Conservation (phyloP, 2,113 vertebrate genomes). For the Arizona elegans region DNA sequence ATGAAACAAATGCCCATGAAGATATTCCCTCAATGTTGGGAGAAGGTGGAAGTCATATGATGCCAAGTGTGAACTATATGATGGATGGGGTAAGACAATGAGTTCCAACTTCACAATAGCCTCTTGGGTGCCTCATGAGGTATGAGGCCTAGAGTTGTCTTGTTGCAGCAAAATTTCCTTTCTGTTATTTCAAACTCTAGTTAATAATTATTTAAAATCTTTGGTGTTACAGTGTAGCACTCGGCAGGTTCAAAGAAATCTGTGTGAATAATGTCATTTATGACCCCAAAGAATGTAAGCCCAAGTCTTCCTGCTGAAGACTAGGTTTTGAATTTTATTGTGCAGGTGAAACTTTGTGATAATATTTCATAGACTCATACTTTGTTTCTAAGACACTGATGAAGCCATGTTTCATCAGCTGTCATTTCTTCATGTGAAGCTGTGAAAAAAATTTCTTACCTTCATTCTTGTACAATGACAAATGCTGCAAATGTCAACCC, state of each 20-base stretch:
- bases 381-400: background rate
- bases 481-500: background rate
- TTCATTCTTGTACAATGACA: background rate
- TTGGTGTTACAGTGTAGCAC: background rate
- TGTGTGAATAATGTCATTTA: background rate
- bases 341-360: background rate
- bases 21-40: background rate
- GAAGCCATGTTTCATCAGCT: background rate
- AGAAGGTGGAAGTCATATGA: background rate
- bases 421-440: background rate
- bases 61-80: background rate
- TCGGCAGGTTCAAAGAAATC: background rate
- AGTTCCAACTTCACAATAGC: background rate
- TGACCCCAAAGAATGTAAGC: background rate
- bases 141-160: background rate
- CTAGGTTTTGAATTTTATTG: background rate
- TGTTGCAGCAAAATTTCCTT: background rate
- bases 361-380: background rate
- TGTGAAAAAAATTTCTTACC: background rate
- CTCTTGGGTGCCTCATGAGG: background rate
- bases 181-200: background rate
- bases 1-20: background rate
- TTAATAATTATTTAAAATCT: background rate
- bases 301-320: background rate
- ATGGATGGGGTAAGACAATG: background rate